phyloP scores from a whole-genome alignment of 2,797 vertebrate genomes.

The Poecilia gillii region DNA sequence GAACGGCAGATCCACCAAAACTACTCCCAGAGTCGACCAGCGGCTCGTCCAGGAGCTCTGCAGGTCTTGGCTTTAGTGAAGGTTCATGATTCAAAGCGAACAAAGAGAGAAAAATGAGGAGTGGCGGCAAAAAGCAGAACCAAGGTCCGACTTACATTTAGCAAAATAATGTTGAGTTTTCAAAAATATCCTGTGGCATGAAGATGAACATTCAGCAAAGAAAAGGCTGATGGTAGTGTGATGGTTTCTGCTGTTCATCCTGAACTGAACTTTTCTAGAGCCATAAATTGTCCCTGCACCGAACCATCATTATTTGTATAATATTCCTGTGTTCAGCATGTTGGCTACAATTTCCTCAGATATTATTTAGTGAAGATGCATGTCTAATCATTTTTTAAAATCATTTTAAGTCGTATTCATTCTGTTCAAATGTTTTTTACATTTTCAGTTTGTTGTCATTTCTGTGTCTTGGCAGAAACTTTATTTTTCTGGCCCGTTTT shows the following conservation, averaged over 20 bases:
- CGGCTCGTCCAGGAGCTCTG: neutral
- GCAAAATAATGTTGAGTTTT: too few relatives aligned
- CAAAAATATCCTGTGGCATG: too few relatives aligned
- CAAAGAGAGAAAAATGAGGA: neutral
- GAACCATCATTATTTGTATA: too few relatives aligned
- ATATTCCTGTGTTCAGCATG: neutral
- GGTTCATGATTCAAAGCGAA: neutral
- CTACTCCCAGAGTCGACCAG: neutral
- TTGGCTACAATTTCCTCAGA: neutral
- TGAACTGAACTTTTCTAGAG: neutral
- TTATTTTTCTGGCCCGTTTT: neutral
- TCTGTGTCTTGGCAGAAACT: neutral
- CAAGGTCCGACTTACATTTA: too few relatives aligned
- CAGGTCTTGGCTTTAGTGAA: neutral
- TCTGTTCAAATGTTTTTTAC: neutral
- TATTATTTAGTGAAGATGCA: neutral
- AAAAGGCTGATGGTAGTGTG: too few relatives aligned
- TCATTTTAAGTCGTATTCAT: neutral
- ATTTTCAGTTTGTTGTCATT: neutral
- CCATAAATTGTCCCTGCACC: too few relatives aligned
- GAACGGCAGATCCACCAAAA: neutral
- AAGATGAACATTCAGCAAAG: too few relatives aligned
- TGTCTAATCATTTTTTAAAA: neutral
- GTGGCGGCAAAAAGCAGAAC: neutral
- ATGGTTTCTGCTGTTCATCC: neutral